Percentiles rank a stretch among this genome's conserved stretches.
Conservation (phyloP, 2,797 vertebrate species). For the Aselliscus stoliczkanus region DNA sequence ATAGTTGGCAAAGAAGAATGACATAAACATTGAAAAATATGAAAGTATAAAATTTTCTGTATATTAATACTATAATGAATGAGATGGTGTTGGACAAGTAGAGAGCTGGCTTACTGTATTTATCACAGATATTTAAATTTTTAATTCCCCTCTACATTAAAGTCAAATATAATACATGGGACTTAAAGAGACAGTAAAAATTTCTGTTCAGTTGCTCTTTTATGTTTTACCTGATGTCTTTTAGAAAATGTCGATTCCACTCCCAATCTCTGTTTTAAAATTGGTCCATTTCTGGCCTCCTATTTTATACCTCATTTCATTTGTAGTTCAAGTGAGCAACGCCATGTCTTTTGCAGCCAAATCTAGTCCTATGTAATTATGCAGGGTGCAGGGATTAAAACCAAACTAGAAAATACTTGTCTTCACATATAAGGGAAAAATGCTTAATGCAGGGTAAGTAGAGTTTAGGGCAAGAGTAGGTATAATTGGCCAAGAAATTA, state of each 20-base stretch:
- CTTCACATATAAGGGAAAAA: neutral
- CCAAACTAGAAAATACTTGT: neutral
- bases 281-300: neutral
- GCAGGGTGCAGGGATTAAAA: neutral
- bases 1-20: neutral
- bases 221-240: neutral
- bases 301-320: neutral
- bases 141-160: neutral
- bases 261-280: neutral
- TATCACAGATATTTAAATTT: slow-evolving; percentile 17
- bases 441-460: neutral
- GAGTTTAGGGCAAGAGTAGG: neutral
- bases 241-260: neutral
- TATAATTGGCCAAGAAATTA: neutral
- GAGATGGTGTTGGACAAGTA: neutral
- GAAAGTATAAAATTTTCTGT: neutral
- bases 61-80: neutral
- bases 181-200: neutral
- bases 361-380: neutral
- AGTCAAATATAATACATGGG: neutral
- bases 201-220: neutral
- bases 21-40: slow-evolving; percentile 23
- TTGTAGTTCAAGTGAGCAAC: neutral
- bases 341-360: neutral
- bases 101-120: neutral